These are phyloP conservation scores for Actinostola sp. DNA, from an alignment of 92 coral and sea anemone genomes.

Conservation along the genomic window DNA sequence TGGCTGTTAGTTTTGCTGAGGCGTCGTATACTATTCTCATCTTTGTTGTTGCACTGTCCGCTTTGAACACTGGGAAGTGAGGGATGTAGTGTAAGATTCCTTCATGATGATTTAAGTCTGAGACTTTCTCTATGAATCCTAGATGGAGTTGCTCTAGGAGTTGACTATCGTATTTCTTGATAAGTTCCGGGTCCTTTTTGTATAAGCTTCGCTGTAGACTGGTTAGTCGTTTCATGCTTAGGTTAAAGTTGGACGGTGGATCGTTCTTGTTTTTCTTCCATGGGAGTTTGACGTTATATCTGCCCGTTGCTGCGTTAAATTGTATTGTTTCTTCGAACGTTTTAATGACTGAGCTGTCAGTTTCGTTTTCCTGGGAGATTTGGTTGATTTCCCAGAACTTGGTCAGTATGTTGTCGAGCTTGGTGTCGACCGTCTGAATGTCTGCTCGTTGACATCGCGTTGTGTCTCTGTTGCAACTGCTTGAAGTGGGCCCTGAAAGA, in stretches of 20 bases:
- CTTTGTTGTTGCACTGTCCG: slow-evolving; percentile 56
- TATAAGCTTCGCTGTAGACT: slow-evolving; percentile 23
- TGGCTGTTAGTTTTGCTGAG: slow-evolving; percentile 29
- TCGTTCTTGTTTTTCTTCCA: slow-evolving; percentile 31
- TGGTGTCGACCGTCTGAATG: not conserved
- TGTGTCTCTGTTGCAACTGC: no score
- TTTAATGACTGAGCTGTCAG: not conserved
- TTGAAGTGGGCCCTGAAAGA: no score
- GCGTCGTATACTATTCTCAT: slow-evolving; percentile 48
- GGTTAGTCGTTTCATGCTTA: slow-evolving; percentile 29
- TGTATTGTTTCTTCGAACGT: slow-evolving; percentile 1
- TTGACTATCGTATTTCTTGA: slow-evolving; percentile 28
- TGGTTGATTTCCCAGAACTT: slow-evolving; percentile 6
- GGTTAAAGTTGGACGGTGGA: slow-evolving; percentile 22
- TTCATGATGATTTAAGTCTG: slow-evolving; percentile 25
- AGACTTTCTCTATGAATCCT: slow-evolving; percentile 49
- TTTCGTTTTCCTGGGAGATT: no score
- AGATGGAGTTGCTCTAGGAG: slow-evolving; percentile 37
- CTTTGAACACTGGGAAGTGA: slow-evolving; percentile 47
- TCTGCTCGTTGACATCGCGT: slow-evolving; percentile 1
- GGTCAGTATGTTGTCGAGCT: slow-evolving; percentile 13
- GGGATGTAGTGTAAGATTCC: slow-evolving; percentile 48
- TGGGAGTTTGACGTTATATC: slow-evolving; percentile 36
- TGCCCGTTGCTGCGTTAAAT: slow-evolving; percentile 31
- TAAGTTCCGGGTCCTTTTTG: slow-evolving; percentile 38